A percentile compares a stretch with the other conserved stretches of the same genome.
phyloP scores from a whole-genome alignment of 2,888 invertebrate species.

The Nomada ruficornis region DNA sequence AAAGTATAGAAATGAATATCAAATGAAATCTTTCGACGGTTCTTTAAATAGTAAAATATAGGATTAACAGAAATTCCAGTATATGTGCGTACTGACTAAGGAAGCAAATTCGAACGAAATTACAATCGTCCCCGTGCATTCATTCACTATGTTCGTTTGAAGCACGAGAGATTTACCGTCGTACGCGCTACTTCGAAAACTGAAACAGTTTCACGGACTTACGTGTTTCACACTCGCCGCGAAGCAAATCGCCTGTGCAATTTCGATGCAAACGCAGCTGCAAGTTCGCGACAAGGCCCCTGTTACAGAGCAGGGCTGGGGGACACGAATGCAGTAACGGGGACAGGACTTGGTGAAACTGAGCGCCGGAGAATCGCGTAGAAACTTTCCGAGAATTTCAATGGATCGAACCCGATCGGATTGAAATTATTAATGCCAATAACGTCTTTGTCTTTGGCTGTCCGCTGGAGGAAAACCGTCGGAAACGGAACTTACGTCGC shows the following conservation, averaged over 20 bases:
- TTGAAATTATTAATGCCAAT: constrained; percentile 56
- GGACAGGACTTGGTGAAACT: constrained; percentile 36
- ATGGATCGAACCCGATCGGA: constrained; percentile 30
- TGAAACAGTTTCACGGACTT: constrained; percentile 16
- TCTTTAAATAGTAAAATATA: too few relatives aligned
- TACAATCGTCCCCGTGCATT: too few relatives aligned
- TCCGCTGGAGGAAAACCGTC: constrained; percentile 16
- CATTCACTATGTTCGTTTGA: not conserved
- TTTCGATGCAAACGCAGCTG: constrained; percentile 49
- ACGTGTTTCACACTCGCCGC: constrained; percentile 6
- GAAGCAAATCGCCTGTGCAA: constrained; percentile 24
- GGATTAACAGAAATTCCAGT: too few relatives aligned
- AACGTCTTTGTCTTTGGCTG: constrained; percentile 37
- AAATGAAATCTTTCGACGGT: too few relatives aligned
- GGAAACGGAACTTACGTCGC: constrained; percentile 19
- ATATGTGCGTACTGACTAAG: too few relatives aligned
- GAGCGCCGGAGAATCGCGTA: constrained; percentile 48
- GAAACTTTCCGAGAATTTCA: constrained; percentile 63
- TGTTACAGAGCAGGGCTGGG: constrained; percentile 36
- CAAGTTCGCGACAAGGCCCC: constrained; percentile 45
- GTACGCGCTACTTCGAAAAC: not conserved
- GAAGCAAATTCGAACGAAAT: too few relatives aligned
- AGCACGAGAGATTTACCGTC: not conserved
- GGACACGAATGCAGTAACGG: constrained; percentile 30
- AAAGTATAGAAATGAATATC: too few relatives aligned